Percentiles rank a stretch among this genome's conserved stretches.
These are phyloP conservation scores for Oegoconia quadripuncta DNA, from an alignment of 2,888 invertebrate species.

Conservation along the genomic window DNA sequence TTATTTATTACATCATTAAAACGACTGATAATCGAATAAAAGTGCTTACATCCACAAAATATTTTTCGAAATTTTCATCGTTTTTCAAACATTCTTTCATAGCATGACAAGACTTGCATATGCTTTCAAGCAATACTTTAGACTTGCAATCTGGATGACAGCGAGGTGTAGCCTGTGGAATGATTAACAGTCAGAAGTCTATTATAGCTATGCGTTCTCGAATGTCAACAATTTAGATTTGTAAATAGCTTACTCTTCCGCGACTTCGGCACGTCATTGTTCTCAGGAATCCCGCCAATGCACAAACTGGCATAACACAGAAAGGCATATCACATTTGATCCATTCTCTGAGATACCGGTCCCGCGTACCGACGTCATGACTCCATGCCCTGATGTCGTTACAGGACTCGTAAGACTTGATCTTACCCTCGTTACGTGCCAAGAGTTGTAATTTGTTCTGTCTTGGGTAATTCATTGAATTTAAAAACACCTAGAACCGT, in stretches of 20 bases:
- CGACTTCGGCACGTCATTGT: slow-evolving; percentile 50
- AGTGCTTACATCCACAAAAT: slow-evolving; percentile 56
- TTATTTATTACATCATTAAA: not conserved
- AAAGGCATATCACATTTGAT: slow-evolving; percentile 61
- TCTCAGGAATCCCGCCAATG: slow-evolving; percentile 39
- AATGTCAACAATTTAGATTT: not conserved
- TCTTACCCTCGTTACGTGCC: slow-evolving; percentile 72
- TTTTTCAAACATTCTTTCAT: slow-evolving; percentile 55
- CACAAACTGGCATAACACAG: slow-evolving; percentile 45
- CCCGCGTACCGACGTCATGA: slow-evolving; percentile 48
- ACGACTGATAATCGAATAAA: not conserved
- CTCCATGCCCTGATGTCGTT: slow-evolving; percentile 78
- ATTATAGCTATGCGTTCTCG: not conserved
- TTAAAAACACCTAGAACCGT: slow-evolving; percentile 17
- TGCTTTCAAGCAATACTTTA: slow-evolving; percentile 55
- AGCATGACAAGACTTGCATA: slow-evolving; percentile 53
- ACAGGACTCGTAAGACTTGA: slow-evolving; percentile 76
- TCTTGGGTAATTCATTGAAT: slow-evolving; percentile 51
- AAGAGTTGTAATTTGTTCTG: slow-evolving; percentile 36
- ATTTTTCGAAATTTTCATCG: slow-evolving; percentile 48
- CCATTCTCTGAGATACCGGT: slow-evolving; percentile 64
- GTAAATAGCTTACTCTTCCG: slow-evolving; percentile 37
- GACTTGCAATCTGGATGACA: slow-evolving; percentile 66
- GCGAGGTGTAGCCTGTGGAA: slow-evolving; percentile 49
- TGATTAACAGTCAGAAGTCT: too few relatives aligned